Evolutionary conservation across 2,797 vertebrate species (phyloP), one percentile per base, ranked within the genome.

Genomic region (Chelon labrosus): DNA sequence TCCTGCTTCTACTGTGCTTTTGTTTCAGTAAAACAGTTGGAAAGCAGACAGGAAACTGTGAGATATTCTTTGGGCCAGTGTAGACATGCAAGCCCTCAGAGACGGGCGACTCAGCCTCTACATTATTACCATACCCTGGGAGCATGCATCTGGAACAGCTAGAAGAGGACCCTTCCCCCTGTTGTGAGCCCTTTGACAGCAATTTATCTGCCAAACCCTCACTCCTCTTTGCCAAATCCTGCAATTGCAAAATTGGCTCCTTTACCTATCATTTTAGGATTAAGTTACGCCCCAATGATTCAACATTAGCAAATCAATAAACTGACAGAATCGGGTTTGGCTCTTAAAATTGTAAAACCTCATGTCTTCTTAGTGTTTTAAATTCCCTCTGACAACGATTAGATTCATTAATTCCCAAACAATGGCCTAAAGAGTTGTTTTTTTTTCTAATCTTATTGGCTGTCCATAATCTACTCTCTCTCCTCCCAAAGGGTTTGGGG

Each of bases 61-160:
- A 70, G 39, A 10, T 41, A 16, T 66, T 46, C 16, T 39, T 27
- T 3, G 13, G 56, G 38, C 75, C 57, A 62, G 70, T 58, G 14
- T 3, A 39, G 55, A 80, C 77, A 76, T 35, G 71, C 37, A 56
- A 9, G 35, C 71, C 76, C 74, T 67, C 27, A 10, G 63, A 61
- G 60, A 68, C 16, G 31, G 37, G 35, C 10, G 20, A 52, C 62
- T 39, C 31, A 20, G 51, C 31, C 39, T 60, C 54, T 27, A 13
- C 60, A 65, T 57, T 63, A 52, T 52, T 39, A 10, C 25, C 63
- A 52, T 71, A 54, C 70, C 35, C 42, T 27, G 57, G 47, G 70
- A 80, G 51, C 47, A 42, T 22, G 41, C 65, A 66, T 77, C 75
- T 80, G 80, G 74, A 84, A 7, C 16, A 46, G 20, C 54, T 16